phyloP scores from a whole-genome alignment of 1,140 invertebrate genomes.

The Magallana ariakensis region DNA sequence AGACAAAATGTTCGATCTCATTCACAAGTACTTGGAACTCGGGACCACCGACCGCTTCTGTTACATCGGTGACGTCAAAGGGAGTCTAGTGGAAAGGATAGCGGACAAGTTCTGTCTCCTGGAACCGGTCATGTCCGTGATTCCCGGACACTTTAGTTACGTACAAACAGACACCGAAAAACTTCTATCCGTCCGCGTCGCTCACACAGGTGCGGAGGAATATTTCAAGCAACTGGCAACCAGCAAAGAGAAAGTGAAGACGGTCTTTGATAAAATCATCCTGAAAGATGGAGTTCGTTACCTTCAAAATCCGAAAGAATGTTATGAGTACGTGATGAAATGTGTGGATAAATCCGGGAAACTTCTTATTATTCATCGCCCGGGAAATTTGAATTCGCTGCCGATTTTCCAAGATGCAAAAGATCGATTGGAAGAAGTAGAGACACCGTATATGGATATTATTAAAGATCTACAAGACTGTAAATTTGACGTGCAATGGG shows the following conservation, averaged over 20 bases:
- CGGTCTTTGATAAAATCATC: constrained; percentile 73
- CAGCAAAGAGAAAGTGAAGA: constrained; percentile 59
- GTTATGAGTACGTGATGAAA: constrained; percentile 69
- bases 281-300: constrained; percentile 72
- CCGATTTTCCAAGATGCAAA: constrained; percentile 71
- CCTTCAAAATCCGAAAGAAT: constrained; percentile 70
- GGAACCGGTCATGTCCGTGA: constrained; percentile 71
- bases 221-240: constrained; percentile 68
- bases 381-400: constrained; percentile 70
- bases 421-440: constrained; percentile 71
- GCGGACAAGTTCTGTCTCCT: constrained; percentile 75
- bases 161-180: constrained; percentile 70
- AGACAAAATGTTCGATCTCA: constrained; percentile 67
- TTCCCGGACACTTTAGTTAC: constrained; percentile 76
- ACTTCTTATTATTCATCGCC: constrained; percentile 73
- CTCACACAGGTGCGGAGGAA: constrained; percentile 76
- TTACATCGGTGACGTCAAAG: constrained; percentile 73
- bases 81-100: constrained; percentile 67
- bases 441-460: constrained; percentile 72
- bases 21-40: constrained; percentile 76
- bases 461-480: constrained; percentile 73
- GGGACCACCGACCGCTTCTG: constrained; percentile 73
- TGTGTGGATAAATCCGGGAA: constrained; percentile 66
- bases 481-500: constrained; percentile 75
- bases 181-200: constrained; percentile 71